Evolutionary conservation across 2,888 invertebrate genomes (phyloP).

Genomic region (Aleiodes alternator): DNA sequence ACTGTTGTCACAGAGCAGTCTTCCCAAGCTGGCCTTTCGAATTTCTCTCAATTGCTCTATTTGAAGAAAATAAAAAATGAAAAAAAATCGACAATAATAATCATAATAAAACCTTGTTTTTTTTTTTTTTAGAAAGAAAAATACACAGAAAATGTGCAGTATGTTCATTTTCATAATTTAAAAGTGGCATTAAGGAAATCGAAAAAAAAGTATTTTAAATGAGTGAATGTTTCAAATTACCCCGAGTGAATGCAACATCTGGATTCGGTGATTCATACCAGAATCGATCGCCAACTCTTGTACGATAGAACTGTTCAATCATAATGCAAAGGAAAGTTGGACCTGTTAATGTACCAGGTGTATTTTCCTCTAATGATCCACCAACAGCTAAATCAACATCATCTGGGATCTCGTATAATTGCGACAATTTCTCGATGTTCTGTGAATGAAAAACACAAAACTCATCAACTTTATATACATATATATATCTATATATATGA

Average conservation of each 20-base stretch:
- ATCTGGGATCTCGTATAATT: conserved; percentile 85
- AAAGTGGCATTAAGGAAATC: neutral
- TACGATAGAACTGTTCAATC: conserved; percentile 88
- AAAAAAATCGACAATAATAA: neutral
- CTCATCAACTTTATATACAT: no score
- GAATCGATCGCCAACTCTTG: conserved; percentile 89
- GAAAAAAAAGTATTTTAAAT: conserved; percentile 10
- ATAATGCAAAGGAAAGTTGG: conserved; percentile 91
- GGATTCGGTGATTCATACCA: conserved; percentile 89
- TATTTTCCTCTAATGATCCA: conserved; percentile 87
- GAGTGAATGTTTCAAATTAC: conserved; percentile 73
- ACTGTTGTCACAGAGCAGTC: conserved; percentile 88
- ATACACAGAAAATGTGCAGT: neutral
- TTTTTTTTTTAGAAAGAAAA: neutral
- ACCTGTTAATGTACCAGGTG: conserved; percentile 84
- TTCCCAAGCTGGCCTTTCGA: conserved; percentile 85
- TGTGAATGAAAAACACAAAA: conserved; percentile 61
- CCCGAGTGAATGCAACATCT: conserved; percentile 81
- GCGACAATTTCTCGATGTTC: conserved; percentile 80
- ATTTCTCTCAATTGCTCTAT: conserved; percentile 84
- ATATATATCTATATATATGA: no score
- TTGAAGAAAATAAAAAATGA: conserved; percentile 45
- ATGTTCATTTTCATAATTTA: neutral
- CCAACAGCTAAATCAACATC: conserved; percentile 95
- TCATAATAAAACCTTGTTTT: neutral